Conservation (phyloP, 2,888 invertebrate species). For the Myopa tessellatipennis region DNA sequence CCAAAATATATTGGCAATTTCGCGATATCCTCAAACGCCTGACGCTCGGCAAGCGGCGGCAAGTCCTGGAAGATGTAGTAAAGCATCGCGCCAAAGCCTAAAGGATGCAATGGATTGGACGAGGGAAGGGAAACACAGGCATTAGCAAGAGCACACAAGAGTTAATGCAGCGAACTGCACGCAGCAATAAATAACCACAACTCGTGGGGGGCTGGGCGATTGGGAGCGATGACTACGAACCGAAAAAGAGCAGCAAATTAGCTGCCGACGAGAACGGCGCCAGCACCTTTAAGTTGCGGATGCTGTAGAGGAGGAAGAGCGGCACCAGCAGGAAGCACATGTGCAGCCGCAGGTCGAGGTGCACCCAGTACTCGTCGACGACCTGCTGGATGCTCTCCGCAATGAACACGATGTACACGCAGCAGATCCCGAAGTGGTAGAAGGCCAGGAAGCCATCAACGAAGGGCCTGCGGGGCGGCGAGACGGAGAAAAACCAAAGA, state of each 20-base stretch:
- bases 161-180: background rate
- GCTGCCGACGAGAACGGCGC: slow-evolving; percentile 94
- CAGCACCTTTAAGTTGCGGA: slow-evolving; percentile 82
- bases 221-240: slow-evolving; percentile 49
- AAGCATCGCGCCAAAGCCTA: slow-evolving; percentile 80
- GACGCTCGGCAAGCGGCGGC: slow-evolving; percentile 68
- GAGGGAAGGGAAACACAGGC: background rate
- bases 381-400: slow-evolving; percentile 86
- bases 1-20: slow-evolving; percentile 89
- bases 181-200: background rate
- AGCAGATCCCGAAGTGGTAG: slow-evolving; percentile 97
- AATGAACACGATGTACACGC: slow-evolving; percentile 96
- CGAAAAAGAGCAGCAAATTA: slow-evolving; percentile 84
- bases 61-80: slow-evolving; percentile 83
- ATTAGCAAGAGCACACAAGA: background rate
- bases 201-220: background rate
- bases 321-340: slow-evolving; percentile 75
- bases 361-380: slow-evolving; percentile 72
- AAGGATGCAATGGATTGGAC: background rate
- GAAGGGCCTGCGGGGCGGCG: slow-evolving; percentile 72
- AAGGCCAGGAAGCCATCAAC: slow-evolving; percentile 86
- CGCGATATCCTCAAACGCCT: slow-evolving; percentile 68
- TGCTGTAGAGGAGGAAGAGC: slow-evolving; percentile 79
- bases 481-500: background rate
- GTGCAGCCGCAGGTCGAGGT: slow-evolving; percentile 69